Evolutionary conservation across 2,797 vertebrate species (phyloP).

Genomic region (Sebastiscus tertius): DNA sequence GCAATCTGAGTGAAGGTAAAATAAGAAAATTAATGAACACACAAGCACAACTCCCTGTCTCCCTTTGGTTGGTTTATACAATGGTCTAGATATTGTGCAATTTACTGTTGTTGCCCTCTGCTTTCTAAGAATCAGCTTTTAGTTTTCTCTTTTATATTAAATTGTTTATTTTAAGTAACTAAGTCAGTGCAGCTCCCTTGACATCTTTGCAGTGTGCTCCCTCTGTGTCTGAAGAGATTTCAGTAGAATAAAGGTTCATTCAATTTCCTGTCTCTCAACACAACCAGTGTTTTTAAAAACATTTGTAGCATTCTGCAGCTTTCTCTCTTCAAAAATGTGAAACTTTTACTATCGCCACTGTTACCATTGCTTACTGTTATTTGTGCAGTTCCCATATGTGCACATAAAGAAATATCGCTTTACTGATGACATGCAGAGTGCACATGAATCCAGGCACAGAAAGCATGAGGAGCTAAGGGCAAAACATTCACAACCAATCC

Average conservation of each 20-base stretch:
- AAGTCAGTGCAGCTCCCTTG: conserved; percentile 18
- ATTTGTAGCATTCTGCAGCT: neutral
- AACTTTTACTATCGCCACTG: neutral
- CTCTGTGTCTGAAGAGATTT: neutral
- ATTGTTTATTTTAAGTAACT: conserved; percentile 16
- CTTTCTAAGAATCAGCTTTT: neutral
- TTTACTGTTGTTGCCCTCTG: neutral
- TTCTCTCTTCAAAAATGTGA: neutral
- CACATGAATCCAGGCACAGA: neutral
- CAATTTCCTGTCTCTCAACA: neutral
- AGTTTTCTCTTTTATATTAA: neutral
- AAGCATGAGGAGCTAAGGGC: neutral
- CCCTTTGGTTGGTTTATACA: neutral
- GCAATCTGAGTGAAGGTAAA: neutral
- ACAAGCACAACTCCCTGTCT: neutral
- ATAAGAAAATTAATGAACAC: neutral
- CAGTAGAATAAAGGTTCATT: neutral
- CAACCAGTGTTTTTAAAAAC: neutral
- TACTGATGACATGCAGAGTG: neutral
- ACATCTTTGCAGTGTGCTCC: neutral
- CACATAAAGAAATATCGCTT: neutral
- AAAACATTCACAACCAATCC: neutral
- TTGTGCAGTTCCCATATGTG: neutral
- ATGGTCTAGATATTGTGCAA: neutral
- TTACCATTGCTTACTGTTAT: neutral